Evolutionary conservation across 2,888 invertebrate species (phyloP).

Genomic region (Sylvicola fuscatus): DNA sequence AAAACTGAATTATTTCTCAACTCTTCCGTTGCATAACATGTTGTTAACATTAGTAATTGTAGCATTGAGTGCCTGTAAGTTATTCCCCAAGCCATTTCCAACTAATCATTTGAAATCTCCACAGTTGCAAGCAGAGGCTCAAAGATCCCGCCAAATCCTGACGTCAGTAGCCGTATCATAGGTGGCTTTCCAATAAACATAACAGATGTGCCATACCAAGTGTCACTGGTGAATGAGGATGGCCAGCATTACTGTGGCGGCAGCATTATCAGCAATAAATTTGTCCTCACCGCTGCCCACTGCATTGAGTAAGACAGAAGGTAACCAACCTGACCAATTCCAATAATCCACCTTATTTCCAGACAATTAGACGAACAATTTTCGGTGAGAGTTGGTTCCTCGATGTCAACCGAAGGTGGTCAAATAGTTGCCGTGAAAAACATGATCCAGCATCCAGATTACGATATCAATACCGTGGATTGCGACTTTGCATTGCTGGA

Average conservation of each 20-base stretch:
- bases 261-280: slow-evolving; percentile 17
- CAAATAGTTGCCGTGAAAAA: slow-evolving; percentile 27
- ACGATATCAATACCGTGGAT: slow-evolving; percentile 28
- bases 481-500: slow-evolving; percentile 36
- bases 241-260: slow-evolving; percentile 21
- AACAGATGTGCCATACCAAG: slow-evolving; percentile 22
- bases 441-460: slow-evolving; percentile 30
- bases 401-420: slow-evolving; percentile 28
- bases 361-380: slow-evolving; percentile 7
- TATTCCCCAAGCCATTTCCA: too few relatives aligned
- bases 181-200: slow-evolving; percentile 22
- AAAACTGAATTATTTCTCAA: too few relatives aligned
- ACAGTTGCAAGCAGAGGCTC: too few relatives aligned
- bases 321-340: too few relatives aligned
- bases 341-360: too few relatives aligned
- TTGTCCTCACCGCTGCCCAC: slow-evolving; percentile 24
- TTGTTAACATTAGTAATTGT: too few relatives aligned
- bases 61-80: too few relatives aligned
- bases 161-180: too few relatives aligned
- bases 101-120: too few relatives aligned
- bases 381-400: slow-evolving; percentile 32
- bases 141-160: too few relatives aligned
- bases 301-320: too few relatives aligned
- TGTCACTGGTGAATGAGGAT: slow-evolving; percentile 16
- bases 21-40: too few relatives aligned